Evolutionary conservation across 2,113 vertebrate species (phyloP).

Genomic region (Pristiophorus japonicus): DNA sequence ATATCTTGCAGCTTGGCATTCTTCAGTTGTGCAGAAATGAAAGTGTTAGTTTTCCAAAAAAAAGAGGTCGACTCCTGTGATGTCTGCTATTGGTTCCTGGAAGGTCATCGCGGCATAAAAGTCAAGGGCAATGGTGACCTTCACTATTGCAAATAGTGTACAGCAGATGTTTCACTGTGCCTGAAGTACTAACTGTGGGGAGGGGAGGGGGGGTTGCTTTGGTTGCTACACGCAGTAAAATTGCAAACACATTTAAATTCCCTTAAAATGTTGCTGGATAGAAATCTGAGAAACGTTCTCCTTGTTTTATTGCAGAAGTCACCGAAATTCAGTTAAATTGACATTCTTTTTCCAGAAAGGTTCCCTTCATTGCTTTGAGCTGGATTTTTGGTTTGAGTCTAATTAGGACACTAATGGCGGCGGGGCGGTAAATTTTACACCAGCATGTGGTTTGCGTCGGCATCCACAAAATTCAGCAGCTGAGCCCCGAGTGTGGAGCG

Average conservation of each 20-base stretch:
- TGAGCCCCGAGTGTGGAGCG: no score
- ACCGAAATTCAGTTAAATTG: background rate
- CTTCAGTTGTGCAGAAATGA: background rate
- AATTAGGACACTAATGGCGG: no score
- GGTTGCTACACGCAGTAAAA: background rate
- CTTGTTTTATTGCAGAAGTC: background rate
- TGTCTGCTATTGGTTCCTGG: background rate
- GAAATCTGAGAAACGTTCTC: background rate
- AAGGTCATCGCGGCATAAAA: background rate
- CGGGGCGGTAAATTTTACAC: no score
- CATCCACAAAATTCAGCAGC: no score
- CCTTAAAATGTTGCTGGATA: background rate
- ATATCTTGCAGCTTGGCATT: background rate
- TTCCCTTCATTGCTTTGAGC: no score
- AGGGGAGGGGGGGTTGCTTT: background rate
- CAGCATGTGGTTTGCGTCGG: no score
- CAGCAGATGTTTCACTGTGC: background rate
- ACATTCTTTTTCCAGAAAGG: background rate
- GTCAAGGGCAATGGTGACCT: background rate
- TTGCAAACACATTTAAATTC: background rate
- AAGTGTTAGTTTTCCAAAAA: background rate
- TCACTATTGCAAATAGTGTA: background rate
- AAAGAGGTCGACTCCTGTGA: background rate
- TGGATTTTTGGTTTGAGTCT: no score
- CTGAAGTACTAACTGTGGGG: background rate